Conservation (phyloP, 2,113 vertebrate genomes). For the Setophaga coronata region DNA sequence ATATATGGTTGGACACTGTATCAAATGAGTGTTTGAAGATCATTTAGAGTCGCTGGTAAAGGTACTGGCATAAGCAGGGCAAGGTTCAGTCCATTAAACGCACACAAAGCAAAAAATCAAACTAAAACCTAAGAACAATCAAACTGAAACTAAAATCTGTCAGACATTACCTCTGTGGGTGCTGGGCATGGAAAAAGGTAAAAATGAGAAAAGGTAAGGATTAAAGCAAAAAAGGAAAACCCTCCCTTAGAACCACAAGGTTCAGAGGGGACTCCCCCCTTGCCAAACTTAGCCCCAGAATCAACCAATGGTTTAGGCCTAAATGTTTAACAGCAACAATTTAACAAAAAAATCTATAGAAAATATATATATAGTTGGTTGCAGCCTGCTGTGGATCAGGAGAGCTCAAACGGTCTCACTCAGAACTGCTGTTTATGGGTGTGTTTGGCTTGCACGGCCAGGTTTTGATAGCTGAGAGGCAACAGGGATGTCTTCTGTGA, state of each 20-base stretch:
- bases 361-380: not conserved
- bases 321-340: not conserved
- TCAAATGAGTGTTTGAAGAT: not conserved
- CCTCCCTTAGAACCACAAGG: not conserved
- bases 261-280: not conserved
- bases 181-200: not conserved
- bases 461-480: not conserved
- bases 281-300: accelerated
- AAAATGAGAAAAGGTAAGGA: not conserved
- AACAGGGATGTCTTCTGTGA: not conserved
- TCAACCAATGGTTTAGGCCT: not conserved
- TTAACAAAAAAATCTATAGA: not conserved
- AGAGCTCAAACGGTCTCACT: not conserved
- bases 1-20: too few species aligned
- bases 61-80: not conserved
- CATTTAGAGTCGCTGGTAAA: accelerated
- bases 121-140: not conserved
- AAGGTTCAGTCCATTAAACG: not conserved
- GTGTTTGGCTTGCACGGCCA: not conserved
- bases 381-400: too few species aligned
- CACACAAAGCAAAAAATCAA: not conserved
- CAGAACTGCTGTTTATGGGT: not conserved
- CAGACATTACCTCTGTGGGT: not conserved
- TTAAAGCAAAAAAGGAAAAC: not conserved
- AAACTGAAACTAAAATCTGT: not conserved